phyloP scores from a whole-genome alignment of 2,888 invertebrate genomes.

The Liodrosophila aerea region DNA sequence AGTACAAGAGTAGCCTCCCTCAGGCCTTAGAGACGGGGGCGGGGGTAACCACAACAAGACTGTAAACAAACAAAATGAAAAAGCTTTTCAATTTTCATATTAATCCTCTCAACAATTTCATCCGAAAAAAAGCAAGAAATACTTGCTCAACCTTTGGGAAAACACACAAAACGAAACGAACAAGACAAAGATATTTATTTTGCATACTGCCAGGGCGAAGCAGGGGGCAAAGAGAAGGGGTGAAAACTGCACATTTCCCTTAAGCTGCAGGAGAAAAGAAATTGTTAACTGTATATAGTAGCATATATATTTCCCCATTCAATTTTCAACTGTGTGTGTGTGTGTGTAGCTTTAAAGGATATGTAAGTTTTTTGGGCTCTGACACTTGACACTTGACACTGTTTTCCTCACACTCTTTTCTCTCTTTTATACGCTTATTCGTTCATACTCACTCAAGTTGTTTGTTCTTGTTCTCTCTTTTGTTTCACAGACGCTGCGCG shows the following conservation, averaged over 20 bases:
- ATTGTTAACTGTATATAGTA: constrained; percentile 53
- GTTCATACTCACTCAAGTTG: too few relatives aligned
- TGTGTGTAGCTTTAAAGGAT: constrained; percentile 35
- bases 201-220: constrained; percentile 37
- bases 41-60: constrained; percentile 17
- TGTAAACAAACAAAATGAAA: constrained; percentile 59
- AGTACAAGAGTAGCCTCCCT: not conserved
- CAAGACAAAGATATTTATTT: constrained; percentile 34
- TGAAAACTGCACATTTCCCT: constrained; percentile 49
- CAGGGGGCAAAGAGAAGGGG: constrained; percentile 9
- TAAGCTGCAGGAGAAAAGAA: constrained; percentile 9
- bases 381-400: constrained; percentile 39
- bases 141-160: constrained; percentile 39
- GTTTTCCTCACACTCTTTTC: constrained; percentile 5
- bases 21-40: constrained; percentile 4
- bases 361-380: constrained; percentile 31
- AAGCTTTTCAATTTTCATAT: constrained; percentile 60
- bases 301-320: constrained; percentile 45
- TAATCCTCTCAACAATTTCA: constrained; percentile 63
- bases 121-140: constrained; percentile 27
- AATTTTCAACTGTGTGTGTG: constrained; percentile 46
- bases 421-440: constrained; percentile 4
- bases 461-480: constrained; percentile 32
- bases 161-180: constrained; percentile 10
- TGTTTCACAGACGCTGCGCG: constrained; percentile 90